A percentile compares a stretch with the other conserved stretches of the same genome.
phyloP scores from a whole-genome alignment of 2,888 invertebrate species.

The Fragum whitleyi region DNA sequence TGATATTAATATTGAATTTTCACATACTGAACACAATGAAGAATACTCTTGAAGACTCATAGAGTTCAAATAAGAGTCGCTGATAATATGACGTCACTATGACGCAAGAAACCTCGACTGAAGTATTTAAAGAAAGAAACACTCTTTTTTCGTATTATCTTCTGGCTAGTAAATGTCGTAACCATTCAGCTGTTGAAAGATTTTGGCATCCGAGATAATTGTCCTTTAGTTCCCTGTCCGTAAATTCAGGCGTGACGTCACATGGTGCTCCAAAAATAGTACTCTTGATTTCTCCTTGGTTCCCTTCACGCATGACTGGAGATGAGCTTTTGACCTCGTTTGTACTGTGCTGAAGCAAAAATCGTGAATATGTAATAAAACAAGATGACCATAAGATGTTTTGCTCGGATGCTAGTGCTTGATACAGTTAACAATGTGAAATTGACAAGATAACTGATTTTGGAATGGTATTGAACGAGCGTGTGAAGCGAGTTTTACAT shows the following conservation, averaged over 20 bases:
- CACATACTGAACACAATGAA: not conserved
- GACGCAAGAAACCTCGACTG: not conserved
- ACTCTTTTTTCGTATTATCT: slow-evolving; percentile 3
- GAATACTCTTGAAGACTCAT: not conserved
- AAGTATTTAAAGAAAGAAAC: too few relatives aligned
- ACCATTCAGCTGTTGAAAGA: slow-evolving; percentile 86
- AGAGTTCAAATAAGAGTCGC: not conserved
- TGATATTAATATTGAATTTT: too few relatives aligned
- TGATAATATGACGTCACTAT: not conserved
- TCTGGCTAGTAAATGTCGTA: slow-evolving; percentile 56
- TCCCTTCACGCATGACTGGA: slow-evolving; percentile 82
- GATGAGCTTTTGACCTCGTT: slow-evolving; percentile 81
- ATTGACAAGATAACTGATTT: too few relatives aligned
- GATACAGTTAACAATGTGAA: too few relatives aligned
- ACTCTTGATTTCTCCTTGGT: slow-evolving; percentile 78
- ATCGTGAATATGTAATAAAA: not conserved
- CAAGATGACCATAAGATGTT: not conserved
- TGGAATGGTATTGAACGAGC: too few relatives aligned
- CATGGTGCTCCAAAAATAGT: slow-evolving; percentile 86
- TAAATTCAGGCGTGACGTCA: slow-evolving; percentile 85
- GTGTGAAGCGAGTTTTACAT: too few relatives aligned
- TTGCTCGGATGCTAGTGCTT: too few relatives aligned
- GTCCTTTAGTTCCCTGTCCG: slow-evolving; percentile 84
- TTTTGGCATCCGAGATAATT: slow-evolving; percentile 86
- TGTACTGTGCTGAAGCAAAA: slow-evolving; percentile 75